Base-by-base conservation (phyloP, 2,888 invertebrate genomes). In the Cyrtodaria siliqua region DNA sequence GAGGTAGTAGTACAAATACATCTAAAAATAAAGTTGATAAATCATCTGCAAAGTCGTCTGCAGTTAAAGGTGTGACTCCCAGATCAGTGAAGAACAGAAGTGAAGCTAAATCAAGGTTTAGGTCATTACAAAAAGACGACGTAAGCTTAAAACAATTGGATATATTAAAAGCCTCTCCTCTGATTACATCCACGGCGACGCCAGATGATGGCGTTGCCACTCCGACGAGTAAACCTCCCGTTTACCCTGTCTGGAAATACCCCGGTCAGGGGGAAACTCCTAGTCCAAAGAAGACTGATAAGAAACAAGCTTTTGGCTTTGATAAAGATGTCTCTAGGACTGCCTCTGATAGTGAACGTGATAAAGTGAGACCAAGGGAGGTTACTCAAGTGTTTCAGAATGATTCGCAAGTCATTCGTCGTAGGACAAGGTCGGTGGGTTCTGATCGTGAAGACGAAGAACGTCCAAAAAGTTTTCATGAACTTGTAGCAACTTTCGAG, bases 401-500 rank as follows among this genome's bases (percentile, higher is more conserved):
- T n/a, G 55, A 47, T 29, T n/a, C 61, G 3, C 71, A 78, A 16
- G 61, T 55, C 26, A 47, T 76, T 9, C 61, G 76, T 0, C 49
- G 78, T 12, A 70, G 75, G 47, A 71, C 70, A 23, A 47, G 72
- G 14, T 75, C 75, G 3, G 67, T 59, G 42, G 70, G 68, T 3
- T 42, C 60, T 24, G 75, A 72, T 4, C 53, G 61, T 49, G 67
- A 75, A 33, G 85, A 83, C 9, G 42, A 68, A 14, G 86, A 87
- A 55, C 67, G 89, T 59, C 88, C 89, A 50, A 86, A 79, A 44
- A 90, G 90, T 75, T 88, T 90, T 75, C 89, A 89, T 73, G 89
- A 89, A 76, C 84, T 89, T 4, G 79, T 89, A 14, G 85, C 87
- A n/a, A 79, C 82, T 24, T 89, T 89, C 69, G 89, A 89, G 71